Evolutionary conservation across 2,888 invertebrate genomes (phyloP).

Genomic region (Drosophila falleni): DNA sequence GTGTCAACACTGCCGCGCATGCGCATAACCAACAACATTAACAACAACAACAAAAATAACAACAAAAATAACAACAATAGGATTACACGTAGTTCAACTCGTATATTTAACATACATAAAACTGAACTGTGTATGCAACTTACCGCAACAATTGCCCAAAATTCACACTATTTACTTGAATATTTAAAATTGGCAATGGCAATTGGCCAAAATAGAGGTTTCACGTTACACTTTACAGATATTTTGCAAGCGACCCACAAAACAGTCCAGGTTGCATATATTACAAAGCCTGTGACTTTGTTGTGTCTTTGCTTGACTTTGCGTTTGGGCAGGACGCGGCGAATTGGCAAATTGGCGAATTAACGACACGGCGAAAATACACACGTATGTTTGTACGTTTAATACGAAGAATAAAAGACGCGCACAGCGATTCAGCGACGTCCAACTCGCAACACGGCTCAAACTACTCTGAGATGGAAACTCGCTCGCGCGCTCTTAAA

Average conservation of each 20-base stretch:
- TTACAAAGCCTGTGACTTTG: conserved; percentile 40
- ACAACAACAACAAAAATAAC: conserved; percentile 11
- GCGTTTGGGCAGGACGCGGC: conserved; percentile 46
- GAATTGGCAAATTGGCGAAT: conserved; percentile 25
- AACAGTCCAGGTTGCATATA: conserved; percentile 3
- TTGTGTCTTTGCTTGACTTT: conserved; percentile 4
- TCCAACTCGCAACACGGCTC: conserved; percentile 68
- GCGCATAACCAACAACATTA: conserved; percentile 58
- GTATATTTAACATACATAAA: conserved; percentile 9
- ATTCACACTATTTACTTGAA: conserved; percentile 47
- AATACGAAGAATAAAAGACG: conserved; percentile 9
- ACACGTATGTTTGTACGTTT: background rate
- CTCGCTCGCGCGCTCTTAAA: conserved; percentile 60
- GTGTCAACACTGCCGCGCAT: conserved; percentile 75
- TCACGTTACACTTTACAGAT: conserved; percentile 60
- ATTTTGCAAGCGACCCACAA: conserved; percentile 54
- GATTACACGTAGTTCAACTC: conserved; percentile 6
- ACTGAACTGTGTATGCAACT: conserved; percentile 47
- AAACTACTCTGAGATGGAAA: conserved; percentile 66
- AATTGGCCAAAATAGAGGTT: conserved; percentile 40
- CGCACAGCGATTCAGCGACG: conserved; percentile 52
- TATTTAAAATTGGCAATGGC: conserved; percentile 42
- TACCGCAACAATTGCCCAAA: conserved; percentile 63
- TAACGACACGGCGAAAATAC: conserved; percentile 1
- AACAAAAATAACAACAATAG: conserved; percentile 23